These are phyloP conservation scores for Centropus unirufus DNA, from an alignment of 2,113 vertebrate genomes.

Conservation along the genomic window DNA sequence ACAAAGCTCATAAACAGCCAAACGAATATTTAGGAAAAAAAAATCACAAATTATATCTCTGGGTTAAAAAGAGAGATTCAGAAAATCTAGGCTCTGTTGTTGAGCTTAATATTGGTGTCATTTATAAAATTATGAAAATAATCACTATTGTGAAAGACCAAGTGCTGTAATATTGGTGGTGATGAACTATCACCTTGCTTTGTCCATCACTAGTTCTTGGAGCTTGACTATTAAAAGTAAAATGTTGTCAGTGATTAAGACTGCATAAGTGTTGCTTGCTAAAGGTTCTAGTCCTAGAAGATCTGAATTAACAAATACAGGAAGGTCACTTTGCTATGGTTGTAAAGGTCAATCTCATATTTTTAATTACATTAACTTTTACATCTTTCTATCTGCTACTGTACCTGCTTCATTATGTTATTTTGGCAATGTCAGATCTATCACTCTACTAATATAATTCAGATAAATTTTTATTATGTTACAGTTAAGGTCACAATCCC, in stretches of 20 bases:
- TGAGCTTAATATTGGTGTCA: not conserved
- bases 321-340: not conserved
- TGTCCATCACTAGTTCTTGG: not conserved
- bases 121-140: not conserved
- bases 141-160: not conserved
- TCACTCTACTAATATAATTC: not conserved
- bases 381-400: not conserved
- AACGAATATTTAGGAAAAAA: not conserved
- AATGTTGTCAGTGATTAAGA: not conserved
- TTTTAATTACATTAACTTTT: slow-evolving; percentile 29
- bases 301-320: not conserved
- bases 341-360: slow-evolving; percentile 1
- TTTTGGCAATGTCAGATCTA: not conserved
- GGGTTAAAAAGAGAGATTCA: not conserved
- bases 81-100: not conserved
- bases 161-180: not conserved
- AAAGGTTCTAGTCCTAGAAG: slow-evolving; percentile 3
- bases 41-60: not conserved
- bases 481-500: not conserved
- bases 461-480: slow-evolving; percentile 3
- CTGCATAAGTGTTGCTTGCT: not conserved
- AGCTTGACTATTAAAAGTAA: slow-evolving; percentile 8
- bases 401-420: not conserved
- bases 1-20: not conserved
- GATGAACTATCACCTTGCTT: not conserved